phyloP scores from a whole-genome alignment of 1,140 invertebrate genomes.

The Cherax destructor region DNA sequence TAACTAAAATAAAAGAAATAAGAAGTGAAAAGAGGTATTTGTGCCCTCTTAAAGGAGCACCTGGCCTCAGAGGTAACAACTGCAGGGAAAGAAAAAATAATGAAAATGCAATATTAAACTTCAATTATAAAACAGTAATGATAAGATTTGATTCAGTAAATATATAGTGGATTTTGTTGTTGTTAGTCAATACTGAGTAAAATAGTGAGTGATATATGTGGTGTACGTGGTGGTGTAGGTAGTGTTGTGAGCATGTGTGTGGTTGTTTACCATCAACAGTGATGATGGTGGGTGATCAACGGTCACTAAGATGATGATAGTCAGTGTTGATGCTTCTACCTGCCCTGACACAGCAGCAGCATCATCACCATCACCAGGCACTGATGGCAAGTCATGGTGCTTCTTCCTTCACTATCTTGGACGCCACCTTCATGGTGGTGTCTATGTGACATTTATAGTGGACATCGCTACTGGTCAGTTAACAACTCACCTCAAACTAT shows the following conservation, averaged over 20 bases:
- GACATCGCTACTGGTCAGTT: constrained; percentile 47
- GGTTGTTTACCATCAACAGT: constrained; percentile 28
- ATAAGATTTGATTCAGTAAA: not conserved
- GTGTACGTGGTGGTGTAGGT: not conserved
- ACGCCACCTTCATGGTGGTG: constrained; percentile 43
- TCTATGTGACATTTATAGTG: constrained; percentile 46
- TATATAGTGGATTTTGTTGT: not conserved
- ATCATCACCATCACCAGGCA: constrained; percentile 25
- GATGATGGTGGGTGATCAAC: constrained; percentile 26
- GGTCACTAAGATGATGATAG: constrained; percentile 32
- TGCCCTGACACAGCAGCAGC: not conserved
- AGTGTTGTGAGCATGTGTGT: constrained; percentile 15
- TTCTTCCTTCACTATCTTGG: constrained; percentile 38
- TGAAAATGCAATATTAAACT: not conserved
- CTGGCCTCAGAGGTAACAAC: not conserved
- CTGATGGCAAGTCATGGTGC: constrained; percentile 36
- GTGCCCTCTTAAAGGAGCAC: too few relatives aligned
- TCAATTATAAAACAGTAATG: not conserved
- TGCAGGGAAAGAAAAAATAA: not conserved
- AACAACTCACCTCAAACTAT: not conserved
- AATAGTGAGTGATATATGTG: too few relatives aligned
- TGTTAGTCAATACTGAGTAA: not conserved
- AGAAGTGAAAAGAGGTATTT: too few relatives aligned
- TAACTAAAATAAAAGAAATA: too few relatives aligned
- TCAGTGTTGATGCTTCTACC: constrained; percentile 30